These are phyloP conservation scores for Torymus aiolomorphi DNA, from an alignment of 2,888 invertebrate genomes.

Conservation along the genomic window DNA sequence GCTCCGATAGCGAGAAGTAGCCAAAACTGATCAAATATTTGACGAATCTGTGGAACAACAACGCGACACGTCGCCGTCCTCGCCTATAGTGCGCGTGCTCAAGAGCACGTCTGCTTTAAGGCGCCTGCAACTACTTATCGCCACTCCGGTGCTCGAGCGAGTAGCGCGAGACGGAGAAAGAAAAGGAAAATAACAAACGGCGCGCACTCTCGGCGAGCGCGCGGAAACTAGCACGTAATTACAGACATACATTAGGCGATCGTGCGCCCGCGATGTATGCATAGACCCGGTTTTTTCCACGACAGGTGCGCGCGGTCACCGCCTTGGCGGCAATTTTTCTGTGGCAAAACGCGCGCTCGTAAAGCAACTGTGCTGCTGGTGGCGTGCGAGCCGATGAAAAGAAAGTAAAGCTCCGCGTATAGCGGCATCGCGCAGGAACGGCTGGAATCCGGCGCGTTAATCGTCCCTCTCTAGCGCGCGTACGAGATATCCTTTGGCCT, in stretches of 20 bases:
- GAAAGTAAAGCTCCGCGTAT: constrained; percentile 52
- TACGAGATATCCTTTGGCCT: constrained; percentile 38
- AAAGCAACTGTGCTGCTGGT: not conserved
- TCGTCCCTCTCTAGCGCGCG: constrained; percentile 53
- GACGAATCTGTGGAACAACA: not conserved
- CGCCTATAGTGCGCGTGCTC: too few species aligned
- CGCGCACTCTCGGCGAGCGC: too few species aligned
- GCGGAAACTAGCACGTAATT: constrained; percentile 11
- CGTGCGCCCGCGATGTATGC: not conserved
- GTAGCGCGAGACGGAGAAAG: not conserved
- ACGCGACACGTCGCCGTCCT: too few species aligned
- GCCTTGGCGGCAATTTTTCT: constrained; percentile 43
- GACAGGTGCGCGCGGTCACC: not conserved
- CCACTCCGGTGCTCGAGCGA: too few species aligned
- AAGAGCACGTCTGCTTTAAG: not conserved
- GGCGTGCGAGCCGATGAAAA: constrained; percentile 50
- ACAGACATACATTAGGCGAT: constrained; percentile 19
- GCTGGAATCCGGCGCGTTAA: constrained; percentile 54
- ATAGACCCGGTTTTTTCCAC: too few species aligned
- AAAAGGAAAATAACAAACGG: not conserved
- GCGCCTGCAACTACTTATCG: not conserved
- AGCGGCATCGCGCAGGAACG: constrained; percentile 34
- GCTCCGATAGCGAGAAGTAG: not conserved
- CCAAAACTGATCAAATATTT: constrained; percentile 23
- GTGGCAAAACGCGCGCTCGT: constrained; percentile 20